phyloP scores from a whole-genome alignment of 64 coral and sea anemone genomes.

The Montipora sp. region DNA sequence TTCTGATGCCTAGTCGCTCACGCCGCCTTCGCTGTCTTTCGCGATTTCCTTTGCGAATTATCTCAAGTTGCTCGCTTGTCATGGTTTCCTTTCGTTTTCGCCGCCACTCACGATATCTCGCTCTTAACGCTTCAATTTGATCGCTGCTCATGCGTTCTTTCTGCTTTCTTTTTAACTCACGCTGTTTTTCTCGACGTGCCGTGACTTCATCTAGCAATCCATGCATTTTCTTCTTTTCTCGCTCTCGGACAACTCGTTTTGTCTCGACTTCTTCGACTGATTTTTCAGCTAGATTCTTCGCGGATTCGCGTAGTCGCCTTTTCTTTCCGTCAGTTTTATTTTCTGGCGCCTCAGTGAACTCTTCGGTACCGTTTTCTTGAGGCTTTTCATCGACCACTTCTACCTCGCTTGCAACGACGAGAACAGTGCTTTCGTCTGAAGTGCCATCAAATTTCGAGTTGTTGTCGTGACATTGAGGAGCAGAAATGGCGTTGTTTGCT shows the following conservation, averaged over 20 bases:
- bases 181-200: conserved; percentile 92
- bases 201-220: conserved; percentile 70
- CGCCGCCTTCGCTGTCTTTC: conserved; percentile 93
- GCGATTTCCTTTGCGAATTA: conserved; percentile 92
- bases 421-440: conserved; percentile 83
- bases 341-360: conserved; percentile 16
- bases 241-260: conserved; percentile 37
- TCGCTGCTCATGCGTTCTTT: conserved; percentile 94
- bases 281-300: conserved; percentile 44
- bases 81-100: conserved; percentile 94
- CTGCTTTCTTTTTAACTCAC: conserved; percentile 92
- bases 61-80: conserved; percentile 94
- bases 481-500: conserved; percentile 89
- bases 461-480: conserved; percentile 90
- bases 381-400: conserved; percentile 91
- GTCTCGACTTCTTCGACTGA: conserved; percentile 53
- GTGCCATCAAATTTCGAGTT: conserved; percentile 70
- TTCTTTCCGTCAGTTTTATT: conserved; percentile 21
- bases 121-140: conserved; percentile 88
- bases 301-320: conserved; percentile 27
- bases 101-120: conserved; percentile 93
- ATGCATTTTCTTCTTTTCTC: conserved; percentile 60
- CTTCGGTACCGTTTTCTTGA: conserved; percentile 71
- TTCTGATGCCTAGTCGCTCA: conserved; percentile 87
- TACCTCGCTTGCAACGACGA: conserved; percentile 89